phyloP scores from a whole-genome alignment of 2,888 invertebrate species.

The Drosophila anomalata region DNA sequence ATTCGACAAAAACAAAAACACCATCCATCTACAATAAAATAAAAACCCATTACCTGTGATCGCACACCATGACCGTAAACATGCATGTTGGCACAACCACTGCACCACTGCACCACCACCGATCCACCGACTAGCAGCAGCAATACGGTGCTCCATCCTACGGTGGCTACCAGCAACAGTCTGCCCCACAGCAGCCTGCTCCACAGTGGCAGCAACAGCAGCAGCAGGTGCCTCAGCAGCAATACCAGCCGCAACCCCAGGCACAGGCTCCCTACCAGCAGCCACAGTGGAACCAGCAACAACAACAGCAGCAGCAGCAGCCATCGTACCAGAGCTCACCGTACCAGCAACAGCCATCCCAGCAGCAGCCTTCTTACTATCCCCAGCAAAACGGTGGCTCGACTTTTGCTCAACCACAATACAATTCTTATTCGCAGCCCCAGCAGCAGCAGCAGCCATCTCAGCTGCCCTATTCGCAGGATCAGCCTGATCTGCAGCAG shows the following conservation, averaged over 20 bases:
- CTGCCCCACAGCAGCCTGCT: slow-evolving; percentile 56
- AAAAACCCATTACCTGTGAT: slow-evolving; percentile 51
- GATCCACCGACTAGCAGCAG: slow-evolving; percentile 61
- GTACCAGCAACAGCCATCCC: slow-evolving; percentile 68
- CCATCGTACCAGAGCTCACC: slow-evolving; percentile 62
- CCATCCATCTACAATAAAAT: slow-evolving; percentile 35
- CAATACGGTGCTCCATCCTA: slow-evolving; percentile 73
- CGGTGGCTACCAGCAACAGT: slow-evolving; percentile 61
- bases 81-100: slow-evolving; percentile 53
- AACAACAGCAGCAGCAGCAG: slow-evolving; percentile 57
- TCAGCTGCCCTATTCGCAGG: slow-evolving; percentile 71
- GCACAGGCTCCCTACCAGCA: slow-evolving; percentile 55
- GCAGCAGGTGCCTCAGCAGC: slow-evolving; percentile 53
- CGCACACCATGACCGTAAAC: slow-evolving; percentile 35
- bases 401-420: slow-evolving; percentile 78
- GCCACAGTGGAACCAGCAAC: slow-evolving; percentile 55
- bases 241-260: slow-evolving; percentile 56
- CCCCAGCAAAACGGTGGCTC: slow-evolving; percentile 79
- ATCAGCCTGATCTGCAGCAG: slow-evolving; percentile 74
- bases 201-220: slow-evolving; percentile 54
- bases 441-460: slow-evolving; percentile 60
- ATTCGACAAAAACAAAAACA: slow-evolving; percentile 13
- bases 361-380: slow-evolving; percentile 71
- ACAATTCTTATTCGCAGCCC: slow-evolving; percentile 84
- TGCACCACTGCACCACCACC: slow-evolving; percentile 39